Conservation (phyloP, 2,113 vertebrate species). For the Sinocyclocheilus anshuiensis region DNA sequence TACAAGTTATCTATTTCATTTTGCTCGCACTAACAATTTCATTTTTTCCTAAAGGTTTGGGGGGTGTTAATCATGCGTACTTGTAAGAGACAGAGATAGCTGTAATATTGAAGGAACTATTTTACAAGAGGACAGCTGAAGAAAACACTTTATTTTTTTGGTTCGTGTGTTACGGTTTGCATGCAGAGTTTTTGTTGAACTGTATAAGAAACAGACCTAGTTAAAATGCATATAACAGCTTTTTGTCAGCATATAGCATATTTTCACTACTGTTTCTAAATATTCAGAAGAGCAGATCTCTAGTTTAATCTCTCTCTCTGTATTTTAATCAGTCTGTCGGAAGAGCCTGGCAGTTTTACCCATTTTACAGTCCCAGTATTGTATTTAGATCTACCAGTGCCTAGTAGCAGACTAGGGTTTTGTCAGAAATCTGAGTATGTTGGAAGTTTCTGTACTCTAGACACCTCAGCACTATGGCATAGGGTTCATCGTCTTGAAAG, state of each 20-base stretch:
- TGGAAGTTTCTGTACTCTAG: background rate
- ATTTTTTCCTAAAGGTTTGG: constrained; percentile 5
- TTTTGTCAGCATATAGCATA: constrained; percentile 11
- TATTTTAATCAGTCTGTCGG: background rate
- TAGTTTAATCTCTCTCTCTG: background rate
- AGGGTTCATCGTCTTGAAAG: background rate
- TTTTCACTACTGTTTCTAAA: constrained; percentile 6
- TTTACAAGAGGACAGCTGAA: constrained; percentile 5
- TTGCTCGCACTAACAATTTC: constrained; percentile 29
- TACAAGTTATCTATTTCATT: constrained; percentile 52
- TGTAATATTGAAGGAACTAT: constrained; percentile 19
- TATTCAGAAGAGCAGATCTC: background rate
- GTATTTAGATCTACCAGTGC: constrained; percentile 13
- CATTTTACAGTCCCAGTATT: constrained; percentile 42
- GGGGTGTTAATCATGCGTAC: background rate
- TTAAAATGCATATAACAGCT: background rate
- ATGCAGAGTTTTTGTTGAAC: constrained; percentile 17
- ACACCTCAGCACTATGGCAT: background rate
- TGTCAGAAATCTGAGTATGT: background rate
- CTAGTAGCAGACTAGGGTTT: background rate
- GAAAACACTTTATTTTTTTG: background rate
- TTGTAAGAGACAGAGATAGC: background rate
- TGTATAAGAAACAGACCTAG: background rate
- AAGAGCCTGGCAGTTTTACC: background rate
- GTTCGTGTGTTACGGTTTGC: background rate